Evolutionary conservation across 2,113 vertebrate species (phyloP), one percentile per base, ranked within the genome.

Genomic region (Camarhynchus parvulus): DNA sequence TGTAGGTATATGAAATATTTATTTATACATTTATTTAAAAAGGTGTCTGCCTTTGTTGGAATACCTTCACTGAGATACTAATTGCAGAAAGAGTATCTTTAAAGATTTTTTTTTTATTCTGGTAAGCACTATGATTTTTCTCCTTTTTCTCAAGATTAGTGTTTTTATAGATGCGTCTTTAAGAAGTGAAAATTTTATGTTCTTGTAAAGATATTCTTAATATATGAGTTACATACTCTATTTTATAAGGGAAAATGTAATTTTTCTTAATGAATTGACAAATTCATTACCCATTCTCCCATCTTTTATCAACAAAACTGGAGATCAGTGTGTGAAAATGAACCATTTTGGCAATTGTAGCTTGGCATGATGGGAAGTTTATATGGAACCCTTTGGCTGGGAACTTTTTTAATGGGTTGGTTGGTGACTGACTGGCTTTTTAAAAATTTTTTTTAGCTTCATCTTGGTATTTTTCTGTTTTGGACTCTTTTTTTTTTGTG

Each of bases 131-230:
- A 2, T 27, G 33, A 4, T 49, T 84, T 59, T 92, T 72, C 21
- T 83, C 28, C 23, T 24, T n/a, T 89, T 75, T 15, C n/a, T 44
- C 10, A 15, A 62, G 50, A 5, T 10, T 10, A 25, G 25, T 66
- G 7, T 53, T 41, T 52, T 64, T 37, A 22, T 7, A 10, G 4
- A 1, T 50, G 3, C 0, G 0, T 35, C 61, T 76, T 73, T n/a
- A 7, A 89, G 61, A 86, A 63, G 5, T 30, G 30, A 56, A 59
- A 39, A 19, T 44, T 74, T 14, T 17, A 15, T 50, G 12, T 25
- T 62, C 35, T 63, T 70, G 11, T 49, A 50, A 23, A 47, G 14
- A 21, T 67, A 19, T 24, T 91, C 59, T 37, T 37, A 39, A 28
- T 20, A 3, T 17, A 31, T 41, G 27, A 37, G 28, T 50, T 39